Percentiles rank a stretch among this genome's conserved stretches.
phyloP scores from a whole-genome alignment of 1,140 invertebrate genomes.

The Drosophila murphyi region DNA sequence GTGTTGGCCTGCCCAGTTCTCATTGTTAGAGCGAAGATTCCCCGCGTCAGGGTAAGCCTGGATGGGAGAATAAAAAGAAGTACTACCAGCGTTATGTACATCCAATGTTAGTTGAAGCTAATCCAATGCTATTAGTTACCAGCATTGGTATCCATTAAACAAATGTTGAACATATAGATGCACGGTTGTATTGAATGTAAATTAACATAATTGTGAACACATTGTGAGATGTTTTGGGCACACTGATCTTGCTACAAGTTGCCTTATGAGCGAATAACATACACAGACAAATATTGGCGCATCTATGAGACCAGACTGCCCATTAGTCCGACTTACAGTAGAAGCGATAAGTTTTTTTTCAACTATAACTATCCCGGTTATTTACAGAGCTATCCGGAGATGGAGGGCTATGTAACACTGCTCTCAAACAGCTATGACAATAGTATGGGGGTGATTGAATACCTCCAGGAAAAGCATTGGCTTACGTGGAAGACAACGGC shows the following conservation, averaged over 20 bases:
- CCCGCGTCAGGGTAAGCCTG: too few species aligned
- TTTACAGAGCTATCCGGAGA: constrained; percentile 27
- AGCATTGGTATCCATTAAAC: too few species aligned
- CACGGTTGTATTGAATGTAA: too few species aligned
- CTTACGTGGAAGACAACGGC: constrained; percentile 37
- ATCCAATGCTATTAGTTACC: too few species aligned
- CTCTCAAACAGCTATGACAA: constrained; percentile 33
- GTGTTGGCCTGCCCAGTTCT: too few species aligned
- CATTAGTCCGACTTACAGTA: not conserved
- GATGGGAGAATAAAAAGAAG: too few species aligned
- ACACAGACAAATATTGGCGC: constrained; percentile 60
- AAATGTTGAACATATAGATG: too few species aligned
- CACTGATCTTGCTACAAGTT: not conserved
- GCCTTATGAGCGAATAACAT: constrained; percentile 40
- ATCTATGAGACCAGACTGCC: constrained; percentile 64
- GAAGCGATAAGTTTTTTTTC: constrained; percentile 2
- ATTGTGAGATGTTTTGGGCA: too few species aligned
- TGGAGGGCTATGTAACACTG: constrained; percentile 51
- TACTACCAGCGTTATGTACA: too few species aligned
- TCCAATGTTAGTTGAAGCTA: too few species aligned
- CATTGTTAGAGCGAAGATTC: too few species aligned
- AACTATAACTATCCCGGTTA: constrained; percentile 26
- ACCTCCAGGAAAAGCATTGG: constrained; percentile 50
- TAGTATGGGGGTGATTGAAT: constrained; percentile 45
- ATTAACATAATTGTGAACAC: too few species aligned